Evolutionary conservation across 2,888 invertebrate genomes (phyloP), one percentile per base, ranked within the genome.

Genomic region (Trisateles emortualis): DNA sequence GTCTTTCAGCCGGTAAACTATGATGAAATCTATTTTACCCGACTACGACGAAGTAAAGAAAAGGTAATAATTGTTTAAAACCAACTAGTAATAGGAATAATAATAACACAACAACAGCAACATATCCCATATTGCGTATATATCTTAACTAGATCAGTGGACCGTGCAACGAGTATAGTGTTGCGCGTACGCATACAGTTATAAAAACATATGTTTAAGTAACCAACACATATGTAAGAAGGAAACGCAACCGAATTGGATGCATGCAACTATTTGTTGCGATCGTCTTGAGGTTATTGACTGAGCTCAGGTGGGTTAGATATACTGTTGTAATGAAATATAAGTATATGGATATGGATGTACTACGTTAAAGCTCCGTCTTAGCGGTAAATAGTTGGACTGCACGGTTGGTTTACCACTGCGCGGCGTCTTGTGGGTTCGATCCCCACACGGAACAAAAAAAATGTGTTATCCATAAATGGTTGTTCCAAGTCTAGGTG

Each of bases 221-320:
- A 67, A 71, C 57, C 53, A 67, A 71, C 68, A 40, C 55, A 45
- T n/a, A n/a, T 70, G 45, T 59, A 14, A 51, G 54, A 43, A 52
- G 59, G 72, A 71, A 71, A 68, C 52, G 44, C 38, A 35, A 59
- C 68, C 52, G 55, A 68, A 68, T 58, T 56, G 54, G 63, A 53
- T 22, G 52, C 56, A 51, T 67, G 59, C 56, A 54, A 58, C 53
- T 29, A 52, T 52, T 52, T 42, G 41, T 40, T 45, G 47, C 41
- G 13, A 40, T 16, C 8, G 51, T n/a, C n/a, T n/a, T 6, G 49
- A 51, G 71, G 71, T 68, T 62, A 67, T 66, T 68, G 67, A 66
- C 67, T 56, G 36, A 10, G 6, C 9, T 52, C n/a, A n/a, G n/a
- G n/a, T n/a, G n/a, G 6, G 8, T 8, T 8, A 26, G 1, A 26